Evolutionary conservation across 2,113 vertebrate species (phyloP).

Genomic region (Chloropsis hardwickii): DNA sequence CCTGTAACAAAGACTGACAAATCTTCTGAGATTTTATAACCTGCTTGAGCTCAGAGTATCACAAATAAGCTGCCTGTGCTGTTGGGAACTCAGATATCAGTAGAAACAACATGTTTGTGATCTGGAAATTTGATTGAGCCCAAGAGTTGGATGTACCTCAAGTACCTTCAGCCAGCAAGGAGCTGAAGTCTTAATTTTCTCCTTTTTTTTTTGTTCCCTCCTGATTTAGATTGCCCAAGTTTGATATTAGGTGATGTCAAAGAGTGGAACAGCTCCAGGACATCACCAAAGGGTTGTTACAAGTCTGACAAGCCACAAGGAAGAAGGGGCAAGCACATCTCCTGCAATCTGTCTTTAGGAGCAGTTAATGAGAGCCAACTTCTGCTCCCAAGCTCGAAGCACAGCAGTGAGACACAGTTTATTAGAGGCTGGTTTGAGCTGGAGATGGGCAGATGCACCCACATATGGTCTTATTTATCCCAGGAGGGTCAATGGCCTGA

Average conservation of each 20-base stretch:
- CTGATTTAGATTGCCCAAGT: background rate
- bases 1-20: background rate
- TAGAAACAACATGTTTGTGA: background rate
- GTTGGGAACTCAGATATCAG: background rate
- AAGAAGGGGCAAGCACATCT: background rate
- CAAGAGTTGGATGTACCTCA: background rate
- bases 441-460: background rate
- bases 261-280: background rate
- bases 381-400: background rate
- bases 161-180: background rate
- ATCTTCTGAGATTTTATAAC: background rate
- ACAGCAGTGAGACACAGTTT: background rate
- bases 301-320: background rate
- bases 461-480: conserved; percentile 5
- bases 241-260: background rate
- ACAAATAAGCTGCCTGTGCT: background rate
- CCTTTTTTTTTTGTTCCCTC: background rate
- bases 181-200: background rate
- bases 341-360: background rate
- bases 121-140: background rate
- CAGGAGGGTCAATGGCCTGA: background rate
- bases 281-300: background rate
- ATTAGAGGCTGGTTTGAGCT: background rate
- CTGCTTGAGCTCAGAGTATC: background rate
- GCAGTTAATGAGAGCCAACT: background rate